phyloP scores from a whole-genome alignment of 2,888 invertebrate species.

The Caenorhabditis panamensis region DNA sequence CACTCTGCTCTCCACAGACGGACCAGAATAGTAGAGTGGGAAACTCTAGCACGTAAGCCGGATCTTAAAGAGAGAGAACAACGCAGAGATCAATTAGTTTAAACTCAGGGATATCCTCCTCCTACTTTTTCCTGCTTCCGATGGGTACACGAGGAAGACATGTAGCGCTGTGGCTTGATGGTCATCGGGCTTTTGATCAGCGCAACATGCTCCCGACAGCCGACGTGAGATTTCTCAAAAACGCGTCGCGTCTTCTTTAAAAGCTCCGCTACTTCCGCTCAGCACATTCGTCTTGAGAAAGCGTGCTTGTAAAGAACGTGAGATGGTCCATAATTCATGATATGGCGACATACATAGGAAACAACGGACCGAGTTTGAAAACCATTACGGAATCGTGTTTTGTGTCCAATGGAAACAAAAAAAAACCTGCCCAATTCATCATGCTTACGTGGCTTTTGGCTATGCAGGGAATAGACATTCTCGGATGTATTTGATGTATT shows the following conservation, averaged over 20 bases:
- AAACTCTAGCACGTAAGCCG: conserved; percentile 15
- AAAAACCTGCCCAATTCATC: neutral
- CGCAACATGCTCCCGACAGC: conserved; percentile 12
- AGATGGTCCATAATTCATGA: conserved; percentile 25
- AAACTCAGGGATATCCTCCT: conserved; percentile 48
- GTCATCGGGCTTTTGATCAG: conserved; percentile 36
- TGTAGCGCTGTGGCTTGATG: conserved; percentile 24
- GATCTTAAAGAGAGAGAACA: conserved; percentile 20
- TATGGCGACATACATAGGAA: neutral
- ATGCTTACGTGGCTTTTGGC: neutral
- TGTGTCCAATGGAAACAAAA: neutral
- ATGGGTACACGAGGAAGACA: conserved; percentile 28
- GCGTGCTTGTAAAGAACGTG: conserved; percentile 19
- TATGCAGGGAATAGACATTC: neutral
- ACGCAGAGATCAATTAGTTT: conserved; percentile 35
- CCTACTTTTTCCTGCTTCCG: conserved; percentile 6
- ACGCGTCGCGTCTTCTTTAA: conserved; percentile 10
- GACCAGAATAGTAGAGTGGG: conserved; percentile 12
- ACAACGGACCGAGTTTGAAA: conserved; percentile 20
- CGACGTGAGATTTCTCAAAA: conserved; percentile 37
- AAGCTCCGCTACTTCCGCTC: neutral
- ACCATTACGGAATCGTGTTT: neutral
- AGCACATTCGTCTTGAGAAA: conserved; percentile 12
- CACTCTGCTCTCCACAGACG: neutral
- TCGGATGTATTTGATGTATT: neutral